These are phyloP conservation scores for Carassius auratus DNA, from an alignment of 2,113 vertebrate species.

Conservation along the genomic window DNA sequence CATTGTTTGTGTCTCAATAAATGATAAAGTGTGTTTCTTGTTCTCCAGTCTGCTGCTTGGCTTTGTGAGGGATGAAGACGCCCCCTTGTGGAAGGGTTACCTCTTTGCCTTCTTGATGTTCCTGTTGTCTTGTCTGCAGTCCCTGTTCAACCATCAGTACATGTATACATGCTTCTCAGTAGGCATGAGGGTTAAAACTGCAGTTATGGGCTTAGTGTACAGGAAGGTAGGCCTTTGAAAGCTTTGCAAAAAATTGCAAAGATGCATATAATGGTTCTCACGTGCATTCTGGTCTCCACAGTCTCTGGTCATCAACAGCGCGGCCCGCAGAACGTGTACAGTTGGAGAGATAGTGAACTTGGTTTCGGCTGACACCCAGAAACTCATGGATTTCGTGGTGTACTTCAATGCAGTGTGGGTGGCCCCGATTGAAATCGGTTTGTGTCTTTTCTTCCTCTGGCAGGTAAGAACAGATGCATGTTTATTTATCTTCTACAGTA, in stretches of 20 bases:
- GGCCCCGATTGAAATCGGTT: conserved; percentile 78
- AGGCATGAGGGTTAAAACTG: conserved; percentile 83
- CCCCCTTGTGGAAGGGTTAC: conserved; percentile 81
- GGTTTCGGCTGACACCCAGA: conserved; percentile 84
- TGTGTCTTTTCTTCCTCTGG: conserved; percentile 89
- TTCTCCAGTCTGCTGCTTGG: conserved; percentile 79
- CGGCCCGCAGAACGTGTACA: conserved; percentile 71
- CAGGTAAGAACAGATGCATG: conserved; percentile 71
- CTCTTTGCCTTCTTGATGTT: conserved; percentile 79
- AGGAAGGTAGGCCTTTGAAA: conserved; percentile 77
- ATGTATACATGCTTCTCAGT: conserved; percentile 83
- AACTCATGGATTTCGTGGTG: conserved; percentile 82
- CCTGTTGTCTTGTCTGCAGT: conserved; percentile 82
- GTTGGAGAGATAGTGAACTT: conserved; percentile 85
- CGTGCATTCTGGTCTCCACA: conserved; percentile 55
- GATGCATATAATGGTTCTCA: neutral
- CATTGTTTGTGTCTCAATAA: neutral
- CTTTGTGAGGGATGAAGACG: conserved; percentile 74
- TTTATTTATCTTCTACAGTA: neutral
- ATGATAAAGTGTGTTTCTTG: neutral
- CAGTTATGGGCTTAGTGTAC: conserved; percentile 84
- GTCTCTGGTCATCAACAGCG: conserved; percentile 81
- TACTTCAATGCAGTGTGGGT: conserved; percentile 85
- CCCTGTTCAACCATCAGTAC: conserved; percentile 81
- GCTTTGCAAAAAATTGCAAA: neutral